Conservation (phyloP, 2,888 invertebrate species). For the Globia sparganii region DNA sequence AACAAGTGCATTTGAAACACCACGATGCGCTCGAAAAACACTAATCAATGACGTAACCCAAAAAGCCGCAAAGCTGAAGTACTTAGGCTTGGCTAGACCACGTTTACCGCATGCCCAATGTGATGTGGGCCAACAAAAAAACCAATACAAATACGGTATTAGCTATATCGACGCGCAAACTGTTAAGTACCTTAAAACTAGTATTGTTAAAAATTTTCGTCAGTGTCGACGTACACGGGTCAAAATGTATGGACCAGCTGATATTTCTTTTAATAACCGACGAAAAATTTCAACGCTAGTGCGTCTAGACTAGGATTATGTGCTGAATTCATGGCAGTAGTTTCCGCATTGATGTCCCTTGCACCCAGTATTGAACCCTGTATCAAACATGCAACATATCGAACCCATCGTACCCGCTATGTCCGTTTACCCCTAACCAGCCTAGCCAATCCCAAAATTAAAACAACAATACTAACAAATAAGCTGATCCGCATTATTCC, state of each 20-base stretch:
- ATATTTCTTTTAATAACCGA: not conserved
- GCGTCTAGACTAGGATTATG: not conserved
- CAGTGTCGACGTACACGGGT: too few species aligned
- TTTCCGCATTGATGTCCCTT: not conserved
- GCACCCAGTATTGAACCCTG: not conserved
- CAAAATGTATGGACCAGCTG: too few species aligned
- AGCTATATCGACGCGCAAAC: not conserved
- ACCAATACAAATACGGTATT: not conserved
- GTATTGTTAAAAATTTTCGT: too few species aligned
- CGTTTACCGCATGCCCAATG: not conserved
- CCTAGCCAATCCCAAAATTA: not conserved
- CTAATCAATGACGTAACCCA: not conserved
- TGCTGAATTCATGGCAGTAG: not conserved
- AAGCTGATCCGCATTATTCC: slow-evolving; percentile 71
- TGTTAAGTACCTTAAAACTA: not conserved
- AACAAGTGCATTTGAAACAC: not conserved
- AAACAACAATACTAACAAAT: slow-evolving; percentile 79
- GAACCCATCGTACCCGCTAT: not conserved
- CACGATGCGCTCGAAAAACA: not conserved
- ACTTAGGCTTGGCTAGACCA: not conserved
- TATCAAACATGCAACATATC: not conserved
- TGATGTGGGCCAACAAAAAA: not conserved
- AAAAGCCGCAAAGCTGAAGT: not conserved
- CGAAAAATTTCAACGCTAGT: not conserved
- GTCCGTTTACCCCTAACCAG: not conserved